Evolutionary conservation across 2,113 vertebrate genomes (phyloP).

Genomic region (Furnarius figulus): DNA sequence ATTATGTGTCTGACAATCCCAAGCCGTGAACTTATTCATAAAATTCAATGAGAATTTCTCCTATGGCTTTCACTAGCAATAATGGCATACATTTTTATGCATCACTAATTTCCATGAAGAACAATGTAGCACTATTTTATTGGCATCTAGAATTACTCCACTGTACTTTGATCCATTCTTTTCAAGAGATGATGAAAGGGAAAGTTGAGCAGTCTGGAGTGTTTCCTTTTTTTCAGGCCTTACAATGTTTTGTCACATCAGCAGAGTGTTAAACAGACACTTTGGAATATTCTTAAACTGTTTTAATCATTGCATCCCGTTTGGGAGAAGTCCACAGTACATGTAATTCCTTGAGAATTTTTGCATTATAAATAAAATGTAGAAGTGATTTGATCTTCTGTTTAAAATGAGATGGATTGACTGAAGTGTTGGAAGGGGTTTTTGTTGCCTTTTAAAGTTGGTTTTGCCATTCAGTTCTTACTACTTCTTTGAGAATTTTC

Average conservation of each 20-base stretch:
- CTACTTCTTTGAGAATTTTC: neutral
- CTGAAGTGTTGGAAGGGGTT: neutral
- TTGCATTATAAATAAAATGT: neutral
- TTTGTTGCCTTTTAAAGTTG: neutral
- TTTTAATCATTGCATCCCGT: neutral
- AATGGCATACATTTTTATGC: slow-evolving; percentile 71
- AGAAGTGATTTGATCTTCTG: neutral
- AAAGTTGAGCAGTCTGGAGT: neutral
- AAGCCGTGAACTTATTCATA: slow-evolving; percentile 75
- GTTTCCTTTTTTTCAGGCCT: neutral
- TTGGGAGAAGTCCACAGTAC: neutral
- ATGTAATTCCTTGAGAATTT: neutral
- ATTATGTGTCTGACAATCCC: slow-evolving; percentile 72
- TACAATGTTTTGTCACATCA: neutral
- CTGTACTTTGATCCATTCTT: slow-evolving; percentile 11
- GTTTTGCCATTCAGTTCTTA: neutral
- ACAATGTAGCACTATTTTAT: slow-evolving; percentile 71
- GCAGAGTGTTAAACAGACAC: neutral
- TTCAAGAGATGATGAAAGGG: neutral
- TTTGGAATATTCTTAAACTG: neutral
- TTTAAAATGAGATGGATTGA: neutral
- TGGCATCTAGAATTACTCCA: slow-evolving; percentile 46
- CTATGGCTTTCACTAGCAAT: slow-evolving; percentile 61
- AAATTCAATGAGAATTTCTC: slow-evolving; percentile 73
- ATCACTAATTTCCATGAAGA: slow-evolving; percentile 73